Evolutionary conservation across 2,888 invertebrate genomes (phyloP), one percentile per base, ranked within the genome.

Genomic region (Lapara coniferarum): DNA sequence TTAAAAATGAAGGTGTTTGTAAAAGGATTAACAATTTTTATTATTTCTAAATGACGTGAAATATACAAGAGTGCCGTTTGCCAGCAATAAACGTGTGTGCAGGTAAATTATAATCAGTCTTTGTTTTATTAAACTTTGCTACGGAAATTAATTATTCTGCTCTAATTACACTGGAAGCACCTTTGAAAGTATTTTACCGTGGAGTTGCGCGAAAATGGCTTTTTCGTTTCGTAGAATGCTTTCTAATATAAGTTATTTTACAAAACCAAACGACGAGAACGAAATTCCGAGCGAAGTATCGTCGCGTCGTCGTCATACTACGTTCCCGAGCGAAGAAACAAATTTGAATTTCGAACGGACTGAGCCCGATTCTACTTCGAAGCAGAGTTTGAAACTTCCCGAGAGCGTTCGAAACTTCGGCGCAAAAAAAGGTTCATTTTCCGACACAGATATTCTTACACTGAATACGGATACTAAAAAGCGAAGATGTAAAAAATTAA

Each of bases 221-320:
- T 93, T 93, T 80, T 90, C 93, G 4, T 75, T 93, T 66, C 79
- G 91, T 73, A 91, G 89, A 79, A 93, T 93, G 84, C 80, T 93
- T 68, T 92, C 92, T 7, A 92, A 91, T 73, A 93, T 93, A 63
- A 87, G 82, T 3, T 93, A 93, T 75, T 93, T 93, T 72, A 85
- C 91, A 30, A 92, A 91, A 75, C 78, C 90, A 0, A 86, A 85
- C 0, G 75, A 71, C 6, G 76, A 71, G 51, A 71, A 71, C 0
- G 75, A 77, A 4, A 73, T 73, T 10, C 51, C 10, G 2, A 68
- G 12, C 68, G 70, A 74, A 8, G 73, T 71, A 8, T 14, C 67
- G 0, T 70, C 76, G 19, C 70, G 72, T 5, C 72, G 72, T 2
- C 78, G 80, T 10, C 57, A 69, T 19, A 72, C 71, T 0, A 73